Percentiles rank a stretch among this genome's conserved stretches.
Conservation (phyloP, 2,888 invertebrate species). For the Periphyllus acericola region DNA sequence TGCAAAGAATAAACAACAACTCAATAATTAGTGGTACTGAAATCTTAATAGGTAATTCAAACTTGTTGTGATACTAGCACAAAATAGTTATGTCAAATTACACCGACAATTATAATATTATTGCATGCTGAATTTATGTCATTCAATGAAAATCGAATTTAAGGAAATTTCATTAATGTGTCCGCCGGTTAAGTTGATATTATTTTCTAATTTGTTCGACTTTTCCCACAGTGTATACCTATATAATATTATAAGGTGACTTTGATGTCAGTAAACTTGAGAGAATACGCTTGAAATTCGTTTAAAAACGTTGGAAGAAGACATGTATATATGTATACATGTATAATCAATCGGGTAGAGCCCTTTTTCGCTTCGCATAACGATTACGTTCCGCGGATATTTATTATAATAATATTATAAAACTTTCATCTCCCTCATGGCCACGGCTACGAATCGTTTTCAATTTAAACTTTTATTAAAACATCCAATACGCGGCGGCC, state of each 20-base stretch:
- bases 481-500: conserved; percentile 58
- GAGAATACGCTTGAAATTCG: conserved; percentile 53
- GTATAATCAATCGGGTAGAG: conserved; percentile 57
- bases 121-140: neutral
- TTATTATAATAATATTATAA: conserved; percentile 62
- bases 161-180: conserved; percentile 46
- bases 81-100: too few species aligned
- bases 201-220: conserved; percentile 58
- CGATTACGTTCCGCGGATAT: conserved; percentile 60
- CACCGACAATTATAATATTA: too few species aligned
- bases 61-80: too few species aligned
- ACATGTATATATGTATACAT: conserved; percentile 37
- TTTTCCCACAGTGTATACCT: conserved; percentile 19
- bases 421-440: conserved; percentile 60
- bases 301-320: conserved; percentile 56
- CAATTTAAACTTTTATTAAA: conserved; percentile 62
- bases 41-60: too few species aligned
- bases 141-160: conserved; percentile 49
- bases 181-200: conserved; percentile 49
- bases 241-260: conserved; percentile 40
- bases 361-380: conserved; percentile 61
- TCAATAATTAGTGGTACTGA: too few species aligned
- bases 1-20: too few species aligned
- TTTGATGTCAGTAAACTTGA: conserved; percentile 58
- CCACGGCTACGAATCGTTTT: conserved; percentile 57